Conservation (phyloP, 2,797 vertebrate genomes). For the Xerus rutilus region DNA sequence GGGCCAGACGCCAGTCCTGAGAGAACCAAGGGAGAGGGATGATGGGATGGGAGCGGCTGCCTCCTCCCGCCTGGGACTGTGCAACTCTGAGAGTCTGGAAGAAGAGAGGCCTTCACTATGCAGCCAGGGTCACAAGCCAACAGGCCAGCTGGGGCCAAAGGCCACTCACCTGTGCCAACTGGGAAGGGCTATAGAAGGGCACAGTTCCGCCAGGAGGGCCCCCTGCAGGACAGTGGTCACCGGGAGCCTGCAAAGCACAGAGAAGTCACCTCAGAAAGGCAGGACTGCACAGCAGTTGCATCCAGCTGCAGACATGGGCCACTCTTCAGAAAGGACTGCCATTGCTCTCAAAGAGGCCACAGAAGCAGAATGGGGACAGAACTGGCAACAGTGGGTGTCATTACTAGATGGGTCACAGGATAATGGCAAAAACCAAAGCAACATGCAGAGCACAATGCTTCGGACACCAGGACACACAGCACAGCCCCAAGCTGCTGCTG, state of each 20-base stretch:
- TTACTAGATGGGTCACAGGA: background rate
- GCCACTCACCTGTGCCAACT: conserved; percentile 93
- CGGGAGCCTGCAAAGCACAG: conserved; percentile 87
- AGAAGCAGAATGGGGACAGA: background rate
- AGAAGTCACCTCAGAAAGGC: background rate
- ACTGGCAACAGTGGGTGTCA: background rate
- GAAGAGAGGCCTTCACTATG: no score
- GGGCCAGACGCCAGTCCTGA: background rate
- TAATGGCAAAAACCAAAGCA: conserved; percentile 17
- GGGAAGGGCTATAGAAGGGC: conserved; percentile 95
- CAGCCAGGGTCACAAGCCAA: background rate
- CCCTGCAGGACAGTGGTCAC: conserved; percentile 77
- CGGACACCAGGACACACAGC: background rate
- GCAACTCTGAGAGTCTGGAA: background rate
- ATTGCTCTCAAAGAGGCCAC: conserved; percentile 36
- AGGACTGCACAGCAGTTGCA: background rate
- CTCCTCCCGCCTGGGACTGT: background rate
- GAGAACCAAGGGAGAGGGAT: background rate
- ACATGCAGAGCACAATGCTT: conserved; percentile 75
- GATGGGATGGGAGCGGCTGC: background rate
- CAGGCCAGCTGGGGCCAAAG: rapidly evolving
- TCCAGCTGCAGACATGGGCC: background rate
- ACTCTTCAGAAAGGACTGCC: conserved; percentile 27
- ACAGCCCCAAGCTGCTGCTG: background rate
- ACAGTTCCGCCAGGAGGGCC: conserved; percentile 88